Conservation (phyloP, 2,888 invertebrate species). For the Calameuta filiformis region DNA sequence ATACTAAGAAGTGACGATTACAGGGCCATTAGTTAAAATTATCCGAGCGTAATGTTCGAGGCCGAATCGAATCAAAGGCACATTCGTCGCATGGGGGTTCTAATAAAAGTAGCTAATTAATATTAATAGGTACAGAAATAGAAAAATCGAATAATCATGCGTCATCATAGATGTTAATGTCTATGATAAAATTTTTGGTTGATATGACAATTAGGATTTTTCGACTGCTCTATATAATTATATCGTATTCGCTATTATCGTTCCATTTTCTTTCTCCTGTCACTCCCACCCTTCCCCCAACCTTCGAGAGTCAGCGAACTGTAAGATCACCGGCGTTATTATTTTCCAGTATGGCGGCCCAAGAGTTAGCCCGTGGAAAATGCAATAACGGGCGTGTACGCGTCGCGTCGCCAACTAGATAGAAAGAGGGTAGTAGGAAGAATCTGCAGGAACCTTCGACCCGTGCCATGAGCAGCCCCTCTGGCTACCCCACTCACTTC, state of each 20-base stretch:
- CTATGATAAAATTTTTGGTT: background rate
- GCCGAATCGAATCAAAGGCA: constrained; percentile 31
- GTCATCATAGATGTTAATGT: background rate
- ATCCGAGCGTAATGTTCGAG: constrained; percentile 11
- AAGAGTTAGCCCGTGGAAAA: constrained; percentile 28
- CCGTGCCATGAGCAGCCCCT: background rate
- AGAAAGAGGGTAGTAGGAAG: constrained; percentile 21
- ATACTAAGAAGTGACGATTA: constrained; percentile 23
- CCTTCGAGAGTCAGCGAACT: background rate
- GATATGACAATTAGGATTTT: background rate
- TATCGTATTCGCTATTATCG: background rate
- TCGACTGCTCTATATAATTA: background rate
- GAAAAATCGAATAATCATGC: background rate
- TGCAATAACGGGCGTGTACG: constrained; percentile 36
- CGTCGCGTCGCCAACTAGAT: constrained; percentile 11
- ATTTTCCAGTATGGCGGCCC: constrained; percentile 5
- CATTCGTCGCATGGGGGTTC: constrained; percentile 21
- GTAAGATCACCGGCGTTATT: constrained; percentile 4
- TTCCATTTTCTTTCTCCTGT: constrained; percentile 26
- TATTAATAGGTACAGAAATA: constrained; percentile 31
- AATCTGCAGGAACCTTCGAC: constrained; percentile 14
- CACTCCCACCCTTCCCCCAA: background rate
- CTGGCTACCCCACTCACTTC: background rate
- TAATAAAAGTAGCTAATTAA: constrained; percentile 26
- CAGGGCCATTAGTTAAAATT: constrained; percentile 15